Evolutionary conservation across 2,888 invertebrate genomes (phyloP), one percentile per base, ranked within the genome.

Genomic region (Eupithecia subfuscata): DNA sequence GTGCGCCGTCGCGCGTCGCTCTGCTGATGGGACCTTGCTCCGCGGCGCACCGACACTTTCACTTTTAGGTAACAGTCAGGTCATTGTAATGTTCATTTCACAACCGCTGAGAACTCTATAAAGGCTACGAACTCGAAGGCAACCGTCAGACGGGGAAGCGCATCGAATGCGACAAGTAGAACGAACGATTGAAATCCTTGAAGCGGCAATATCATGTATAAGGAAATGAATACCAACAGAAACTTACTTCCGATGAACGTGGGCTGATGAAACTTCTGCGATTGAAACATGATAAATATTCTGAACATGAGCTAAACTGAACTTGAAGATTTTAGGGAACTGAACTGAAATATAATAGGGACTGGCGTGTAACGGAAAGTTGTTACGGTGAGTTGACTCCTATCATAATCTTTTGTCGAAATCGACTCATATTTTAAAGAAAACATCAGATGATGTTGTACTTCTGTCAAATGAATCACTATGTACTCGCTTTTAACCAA

Each of bases 251-350:
- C 45, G 68, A 73, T 64, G 73, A 77, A 67, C 73, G 86, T 87
- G 86, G 87, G 87, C 87, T 87, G 86, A 86, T 84, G 78, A 77
- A 81, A 81, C 79, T 81, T 83, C 82, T 84, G 85, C 84, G 81
- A 84, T 82, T 65, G 68, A 74, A 72, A 79, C 60, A 45, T 78
- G 74, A 48, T 76, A 78, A 75, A 71, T 37, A 67, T 37, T 67
- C 70, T 69, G 68, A 68, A 43, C n/a, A 68, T 64, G 64, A 64
- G 34, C 64, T 74, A 75, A 74, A 73, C 68, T 74, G 76, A 76
- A 64, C 9, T 76, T 70, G 68, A 65, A 75, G 75, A 76, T 73
- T 68, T 64, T 81, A 81, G 81, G 80, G 52, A 78, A 56, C 37
- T 71, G 40, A 73, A 71, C 73, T 77, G 77, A 79, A 70, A 75